A percentile compares a stretch with the other conserved stretches of the same genome.
Conservation (phyloP, 2,888 invertebrate species). For the Strigamia crassipes region DNA sequence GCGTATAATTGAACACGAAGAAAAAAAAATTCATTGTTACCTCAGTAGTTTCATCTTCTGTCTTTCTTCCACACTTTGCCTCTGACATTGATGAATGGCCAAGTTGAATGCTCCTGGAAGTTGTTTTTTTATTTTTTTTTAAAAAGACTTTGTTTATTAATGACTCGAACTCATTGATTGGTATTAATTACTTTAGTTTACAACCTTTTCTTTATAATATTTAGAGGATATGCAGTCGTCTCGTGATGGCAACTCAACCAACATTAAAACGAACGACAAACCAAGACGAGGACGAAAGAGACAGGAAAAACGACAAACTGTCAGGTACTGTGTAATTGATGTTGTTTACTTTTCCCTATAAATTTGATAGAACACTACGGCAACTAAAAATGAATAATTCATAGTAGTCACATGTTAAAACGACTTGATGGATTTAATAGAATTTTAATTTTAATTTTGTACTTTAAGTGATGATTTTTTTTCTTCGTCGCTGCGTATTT, state of each 20-base stretch:
- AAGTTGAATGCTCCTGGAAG: conserved; percentile 27
- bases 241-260: neutral
- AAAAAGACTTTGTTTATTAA: neutral
- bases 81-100: conserved; percentile 12
- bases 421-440: neutral
- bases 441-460: neutral
- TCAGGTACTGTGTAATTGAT: conserved; percentile 4
- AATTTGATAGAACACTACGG: neutral
- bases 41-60: neutral
- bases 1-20: neutral
- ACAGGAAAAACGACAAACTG: neutral
- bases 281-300: neutral
- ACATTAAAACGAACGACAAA: neutral
- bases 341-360: neutral
- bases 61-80: neutral
- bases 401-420: neutral
- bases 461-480: neutral
- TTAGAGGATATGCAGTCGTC: conserved; percentile 11
- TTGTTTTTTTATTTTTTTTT: neutral
- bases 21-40: conserved; percentile 25
- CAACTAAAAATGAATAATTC: neutral
- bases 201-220: neutral
- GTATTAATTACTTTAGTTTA: neutral
- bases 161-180: neutral
- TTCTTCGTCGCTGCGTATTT: neutral